Conservation (phyloP, 2,888 invertebrate species). For the Adineta ricciae region DNA sequence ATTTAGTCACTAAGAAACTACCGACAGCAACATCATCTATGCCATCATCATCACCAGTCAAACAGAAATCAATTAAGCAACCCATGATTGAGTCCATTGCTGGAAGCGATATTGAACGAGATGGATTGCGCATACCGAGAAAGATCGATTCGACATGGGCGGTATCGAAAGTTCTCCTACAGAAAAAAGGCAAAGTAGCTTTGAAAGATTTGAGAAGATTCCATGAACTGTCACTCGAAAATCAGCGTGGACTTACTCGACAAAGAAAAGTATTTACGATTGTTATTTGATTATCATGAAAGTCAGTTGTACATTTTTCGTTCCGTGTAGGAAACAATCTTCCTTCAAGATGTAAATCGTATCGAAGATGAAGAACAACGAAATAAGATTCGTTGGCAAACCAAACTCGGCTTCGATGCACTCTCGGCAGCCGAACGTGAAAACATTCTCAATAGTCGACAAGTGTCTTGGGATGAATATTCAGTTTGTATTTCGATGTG, state of each 20-base stretch:
- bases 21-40: not conserved
- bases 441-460: slow-evolving; percentile 40
- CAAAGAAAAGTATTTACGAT: slow-evolving; percentile 45
- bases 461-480: slow-evolving; percentile 40
- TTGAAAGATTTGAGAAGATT: slow-evolving; percentile 45
- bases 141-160: slow-evolving; percentile 45
- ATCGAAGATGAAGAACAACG: slow-evolving; percentile 48
- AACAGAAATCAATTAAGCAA: slow-evolving; percentile 22
- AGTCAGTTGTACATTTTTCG: too few species aligned
- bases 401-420: slow-evolving; percentile 44
- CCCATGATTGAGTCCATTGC: slow-evolving; percentile 15
- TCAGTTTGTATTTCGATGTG: slow-evolving; percentile 34
- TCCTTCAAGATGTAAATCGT: slow-evolving; percentile 45
- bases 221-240: slow-evolving; percentile 28
- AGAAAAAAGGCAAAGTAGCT: slow-evolving; percentile 46
- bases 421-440: slow-evolving; percentile 40
- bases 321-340: slow-evolving; percentile 42
- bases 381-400: slow-evolving; percentile 49
- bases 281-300: too few species aligned
- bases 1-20: not conserved
- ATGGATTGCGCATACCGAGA: slow-evolving; percentile 44
- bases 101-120: slow-evolving; percentile 40
- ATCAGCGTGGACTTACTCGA: slow-evolving; percentile 37
- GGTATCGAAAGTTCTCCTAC: slow-evolving; percentile 45
- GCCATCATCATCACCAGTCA: not conserved